These are phyloP conservation scores for Paramisgurnus dabryanus DNA, from an alignment of 2,113 vertebrate species.

Conservation along the genomic window DNA sequence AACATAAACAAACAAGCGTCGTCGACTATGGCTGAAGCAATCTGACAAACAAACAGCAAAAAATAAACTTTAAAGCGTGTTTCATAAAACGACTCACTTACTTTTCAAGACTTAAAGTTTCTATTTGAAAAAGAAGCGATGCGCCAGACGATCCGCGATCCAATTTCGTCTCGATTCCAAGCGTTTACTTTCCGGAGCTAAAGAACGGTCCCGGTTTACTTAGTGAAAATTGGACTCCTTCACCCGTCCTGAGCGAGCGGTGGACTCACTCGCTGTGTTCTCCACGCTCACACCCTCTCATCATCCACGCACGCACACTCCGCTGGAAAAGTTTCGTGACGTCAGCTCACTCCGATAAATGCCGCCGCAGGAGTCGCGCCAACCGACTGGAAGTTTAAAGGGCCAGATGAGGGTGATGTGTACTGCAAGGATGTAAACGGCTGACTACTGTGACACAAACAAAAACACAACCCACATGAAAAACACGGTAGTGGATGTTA, in stretches of 20 bases:
- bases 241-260: conserved; percentile 12
- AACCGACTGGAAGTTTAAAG: conserved; percentile 48
- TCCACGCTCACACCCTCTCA: conserved; percentile 38
- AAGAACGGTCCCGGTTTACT: neutral
- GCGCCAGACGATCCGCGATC: neutral
- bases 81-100: neutral
- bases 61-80: neutral
- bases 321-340: conserved; percentile 67
- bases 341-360: conserved; percentile 62
- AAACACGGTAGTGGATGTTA: no score
- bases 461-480: neutral
- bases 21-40: neutral
- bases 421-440: neutral
- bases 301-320: conserved; percentile 14
- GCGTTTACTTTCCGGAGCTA: neutral
- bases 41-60: neutral
- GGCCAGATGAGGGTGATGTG: conserved; percentile 25
- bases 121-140: neutral
- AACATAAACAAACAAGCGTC: neutral
- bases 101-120: conserved; percentile 28
- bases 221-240: conserved; percentile 9
- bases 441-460: neutral
- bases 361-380: conserved; percentile 47
- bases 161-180: neutral
- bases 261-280: conserved; percentile 43